Evolutionary conservation across 2,113 vertebrate species (phyloP), one percentile per base, ranked within the genome.

Genomic region (Pseudolaguvia tuberculata): DNA sequence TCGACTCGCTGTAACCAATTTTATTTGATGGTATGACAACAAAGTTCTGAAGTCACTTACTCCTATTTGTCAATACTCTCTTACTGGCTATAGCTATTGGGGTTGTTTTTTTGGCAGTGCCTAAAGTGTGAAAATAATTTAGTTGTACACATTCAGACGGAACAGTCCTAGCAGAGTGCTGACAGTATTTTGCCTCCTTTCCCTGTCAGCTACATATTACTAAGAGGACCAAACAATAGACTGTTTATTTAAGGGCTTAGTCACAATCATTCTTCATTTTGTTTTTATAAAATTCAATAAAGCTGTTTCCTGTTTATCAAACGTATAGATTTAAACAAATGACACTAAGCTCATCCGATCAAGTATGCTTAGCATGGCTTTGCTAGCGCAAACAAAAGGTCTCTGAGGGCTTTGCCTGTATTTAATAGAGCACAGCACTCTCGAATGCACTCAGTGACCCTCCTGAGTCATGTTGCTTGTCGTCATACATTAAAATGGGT

Each of bases 371-470:
- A 31, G 11, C 2, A n/a, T 47, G 52, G 56, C 53, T 66, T 35
- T 1, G n/a, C 14, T 70, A 57, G 76, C 61, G 27, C 20, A 21
- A 18, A 67, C n/a, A 35, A 47, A n/a, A 53, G 55, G 42, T 29
- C 21, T 55, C 50, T 66, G 21, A 56, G 55, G 25, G 20, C 50
- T 51, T 35, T 29, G n/a, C 58, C 65, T 65, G 68, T 59, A 68
- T 59, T 57, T 70, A 50, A 66, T 21, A 61, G 70, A 57, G 45
- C 78, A 55, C 42, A 53, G 45, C 75, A 13, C 68, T 68, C 81
- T 57, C 67, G 35, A 62, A 75, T 52, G 67, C 61, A 80, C 81
- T 80, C 68, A 12, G 61, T 80, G 78, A 80, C 75, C 75, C 72
- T 58, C 20, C 42, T 42, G 77, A 78, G 63, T 74, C 77, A 78